Conservation (phyloP, 2,113 vertebrate species). For the Cnemophilus loriae region DNA sequence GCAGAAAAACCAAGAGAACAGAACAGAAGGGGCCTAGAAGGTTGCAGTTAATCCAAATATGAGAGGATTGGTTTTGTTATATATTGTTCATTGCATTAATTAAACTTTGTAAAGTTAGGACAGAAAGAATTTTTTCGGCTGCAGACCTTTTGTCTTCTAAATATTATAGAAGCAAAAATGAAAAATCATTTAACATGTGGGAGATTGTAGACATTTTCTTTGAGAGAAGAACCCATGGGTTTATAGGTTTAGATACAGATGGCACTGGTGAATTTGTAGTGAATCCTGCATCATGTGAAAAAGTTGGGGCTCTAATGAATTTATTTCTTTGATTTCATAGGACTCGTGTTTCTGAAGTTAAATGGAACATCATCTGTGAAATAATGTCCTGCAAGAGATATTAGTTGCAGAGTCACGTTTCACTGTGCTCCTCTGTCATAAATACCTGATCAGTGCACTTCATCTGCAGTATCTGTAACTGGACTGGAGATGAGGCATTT, state of each 20-base stretch:
- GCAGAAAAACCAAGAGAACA: not conserved
- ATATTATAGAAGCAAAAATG: not conserved
- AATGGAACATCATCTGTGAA: not conserved
- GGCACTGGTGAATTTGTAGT: not conserved
- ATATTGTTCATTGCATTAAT: not conserved
- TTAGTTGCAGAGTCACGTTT: not conserved
- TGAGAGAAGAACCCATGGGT: not conserved
- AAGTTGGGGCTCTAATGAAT: not conserved
- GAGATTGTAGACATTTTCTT: not conserved
- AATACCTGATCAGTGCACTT: not conserved
- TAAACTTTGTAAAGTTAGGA: not conserved
- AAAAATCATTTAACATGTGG: not conserved
- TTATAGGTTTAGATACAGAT: not conserved
- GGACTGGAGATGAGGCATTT: not conserved
- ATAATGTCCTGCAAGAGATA: not conserved
- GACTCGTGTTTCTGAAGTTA: not conserved
- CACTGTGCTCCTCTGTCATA: not conserved
- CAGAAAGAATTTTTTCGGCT: not conserved
- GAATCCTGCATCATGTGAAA: not conserved
- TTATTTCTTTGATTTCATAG: not conserved
- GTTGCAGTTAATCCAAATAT: not conserved
- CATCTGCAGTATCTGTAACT: not conserved
- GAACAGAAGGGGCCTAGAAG: not conserved
- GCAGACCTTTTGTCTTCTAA: not conserved
- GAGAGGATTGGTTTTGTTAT: not conserved